Evolutionary conservation across 1,140 invertebrate species (phyloP), one percentile per base, ranked within the genome.

Genomic region (Xylocopa sonorina): DNA sequence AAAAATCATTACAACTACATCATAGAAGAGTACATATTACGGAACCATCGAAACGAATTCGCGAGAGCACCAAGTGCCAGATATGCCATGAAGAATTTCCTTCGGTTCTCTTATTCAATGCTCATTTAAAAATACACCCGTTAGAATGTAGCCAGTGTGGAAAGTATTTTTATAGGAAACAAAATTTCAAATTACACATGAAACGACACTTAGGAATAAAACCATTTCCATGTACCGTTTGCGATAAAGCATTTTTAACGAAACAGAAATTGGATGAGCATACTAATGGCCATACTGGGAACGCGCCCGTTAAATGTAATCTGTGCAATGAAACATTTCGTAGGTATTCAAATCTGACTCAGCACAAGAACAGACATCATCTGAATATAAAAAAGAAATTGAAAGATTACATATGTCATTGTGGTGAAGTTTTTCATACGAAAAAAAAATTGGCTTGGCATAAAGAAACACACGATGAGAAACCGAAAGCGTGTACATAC

Each of bases 381-480:
- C 92, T 95, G 24, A 94, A 95, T 81, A 93, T 95, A 27, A 95
- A 95, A 82, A 94, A 94, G 68, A 95, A 95, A 83, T 83, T 94
- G 4, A 96, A 96, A 88, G 96, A 97, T 89, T 97, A 95, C 87
- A 95, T 97, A 85, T 97, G 96, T 85, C 94, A 95, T 67, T 98
- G 97, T 89, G 96, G 97, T 27, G 96, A 96, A 78, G 94, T 97
- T 21, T 95, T 97, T 89, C 96, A 96, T 81, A 96, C 96, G 34
- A 95, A 96, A 88, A 96, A 96, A 66, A 97, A 97, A 90, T 94
- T 97, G 55, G 94, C 94, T 0, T 97, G 97, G 96, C 97, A 98
- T 91, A 95, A 96, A 85, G 97, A 97, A 90, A 97, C 95, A 0
- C 97, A 98, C 91, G 96, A 96, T 72, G 93, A 95, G 6, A 96